These are phyloP conservation scores for Petrocephalus sullivani DNA, from an alignment of 2,797 vertebrate genomes.

Conservation along the genomic window DNA sequence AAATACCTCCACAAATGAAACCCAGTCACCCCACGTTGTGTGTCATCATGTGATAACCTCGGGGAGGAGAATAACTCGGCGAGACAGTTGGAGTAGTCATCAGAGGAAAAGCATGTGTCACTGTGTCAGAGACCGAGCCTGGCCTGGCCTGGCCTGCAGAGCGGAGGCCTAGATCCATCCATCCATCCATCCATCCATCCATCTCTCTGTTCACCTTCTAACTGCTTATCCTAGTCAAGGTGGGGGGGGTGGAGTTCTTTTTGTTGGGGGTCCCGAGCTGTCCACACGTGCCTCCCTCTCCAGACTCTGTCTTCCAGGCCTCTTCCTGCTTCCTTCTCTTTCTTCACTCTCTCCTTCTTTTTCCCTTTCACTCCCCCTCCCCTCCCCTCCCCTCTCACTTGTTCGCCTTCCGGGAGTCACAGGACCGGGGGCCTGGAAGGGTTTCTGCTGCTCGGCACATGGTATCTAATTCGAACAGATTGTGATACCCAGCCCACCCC, in stretches of 20 bases:
- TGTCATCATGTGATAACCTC: background rate
- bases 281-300: background rate
- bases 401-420: constrained; percentile 39
- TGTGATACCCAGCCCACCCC: constrained; percentile 33
- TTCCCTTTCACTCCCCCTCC: background rate
- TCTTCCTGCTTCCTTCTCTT: background rate
- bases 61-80: background rate
- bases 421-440: constrained; percentile 36
- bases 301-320: background rate
- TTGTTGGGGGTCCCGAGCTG: background rate
- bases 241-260: background rate
- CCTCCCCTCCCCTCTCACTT: background rate
- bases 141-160: background rate
- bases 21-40: background rate
- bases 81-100: background rate
- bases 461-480: constrained; percentile 51
- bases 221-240: background rate
- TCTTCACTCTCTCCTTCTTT: background rate
- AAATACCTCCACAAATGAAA: background rate
- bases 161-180: background rate
- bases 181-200: background rate
- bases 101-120: background rate
- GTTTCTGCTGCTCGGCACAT: constrained; percentile 47
- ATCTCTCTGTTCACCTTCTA: background rate
- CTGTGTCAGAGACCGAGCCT: background rate